Percentiles rank a stretch among this genome's conserved stretches.
Evolutionary conservation across 2,888 invertebrate species (phyloP).

Genomic region (Oligia fasciuncula): DNA sequence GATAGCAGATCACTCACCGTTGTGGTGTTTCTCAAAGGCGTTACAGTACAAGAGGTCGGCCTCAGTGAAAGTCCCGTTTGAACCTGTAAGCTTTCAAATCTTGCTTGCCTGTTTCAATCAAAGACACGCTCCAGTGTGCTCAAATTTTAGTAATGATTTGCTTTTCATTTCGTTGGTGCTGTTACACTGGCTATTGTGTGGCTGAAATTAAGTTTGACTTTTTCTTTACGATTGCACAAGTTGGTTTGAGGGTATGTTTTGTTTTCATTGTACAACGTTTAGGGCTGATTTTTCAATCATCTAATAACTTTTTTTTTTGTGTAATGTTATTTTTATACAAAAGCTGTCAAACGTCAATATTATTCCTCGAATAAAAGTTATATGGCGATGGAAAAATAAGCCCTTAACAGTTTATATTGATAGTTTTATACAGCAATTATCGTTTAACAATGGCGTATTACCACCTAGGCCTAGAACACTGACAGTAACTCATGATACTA

Average conservation of each 20-base stretch:
- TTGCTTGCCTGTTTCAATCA: constrained; percentile 62
- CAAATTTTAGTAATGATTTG: constrained; percentile 53
- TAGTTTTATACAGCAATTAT: not conserved
- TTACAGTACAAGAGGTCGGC: constrained; percentile 59
- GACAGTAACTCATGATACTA: too few relatives aligned
- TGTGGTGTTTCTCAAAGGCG: constrained; percentile 75
- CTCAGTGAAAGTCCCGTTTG: constrained; percentile 67
- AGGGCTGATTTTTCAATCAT: not conserved
- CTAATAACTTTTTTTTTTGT: not conserved
- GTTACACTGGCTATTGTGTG: constrained; percentile 39
- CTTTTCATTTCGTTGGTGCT: constrained; percentile 35
- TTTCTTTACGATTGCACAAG: not conserved
- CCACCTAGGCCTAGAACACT: not conserved
- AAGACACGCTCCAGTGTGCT: constrained; percentile 58
- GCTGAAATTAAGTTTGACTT: constrained; percentile 22
- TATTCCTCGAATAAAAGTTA: too few relatives aligned
- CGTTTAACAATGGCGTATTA: too few relatives aligned
- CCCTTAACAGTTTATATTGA: too few relatives aligned
- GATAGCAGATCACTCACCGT: constrained; percentile 76
- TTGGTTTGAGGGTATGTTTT: not conserved
- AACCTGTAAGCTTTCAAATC: constrained; percentile 65
- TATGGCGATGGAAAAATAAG: not conserved
- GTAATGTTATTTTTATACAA: too few relatives aligned
- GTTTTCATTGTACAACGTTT: not conserved
- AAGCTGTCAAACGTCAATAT: too few relatives aligned